Conservation (phyloP, 2,113 vertebrate genomes). For the Melanostigma gelatinosum region DNA sequence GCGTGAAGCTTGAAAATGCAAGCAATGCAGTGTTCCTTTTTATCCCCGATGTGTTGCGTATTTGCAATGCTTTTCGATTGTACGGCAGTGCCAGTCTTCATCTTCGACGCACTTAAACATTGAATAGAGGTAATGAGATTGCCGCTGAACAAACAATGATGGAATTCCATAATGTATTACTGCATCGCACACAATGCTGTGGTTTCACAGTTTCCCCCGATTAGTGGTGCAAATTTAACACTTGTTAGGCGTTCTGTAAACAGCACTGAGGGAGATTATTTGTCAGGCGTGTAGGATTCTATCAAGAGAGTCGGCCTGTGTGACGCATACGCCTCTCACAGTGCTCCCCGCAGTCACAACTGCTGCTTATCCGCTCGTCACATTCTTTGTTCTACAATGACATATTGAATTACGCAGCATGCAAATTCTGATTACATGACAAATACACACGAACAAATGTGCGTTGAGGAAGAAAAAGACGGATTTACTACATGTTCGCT, state of each 20-base stretch:
- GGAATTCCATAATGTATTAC: conserved; percentile 75
- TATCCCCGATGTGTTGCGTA: neutral
- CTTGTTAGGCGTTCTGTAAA: conserved; percentile 76
- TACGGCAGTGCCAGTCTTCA: conserved; percentile 57
- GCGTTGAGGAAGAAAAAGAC: neutral
- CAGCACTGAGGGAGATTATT: conserved; percentile 62
- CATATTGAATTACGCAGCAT: conserved; percentile 25
- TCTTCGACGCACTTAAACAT: conserved; percentile 51
- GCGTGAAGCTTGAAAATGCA: conserved; percentile 64
- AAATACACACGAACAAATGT: conserved; percentile 3
- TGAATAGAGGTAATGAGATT: conserved; percentile 80
- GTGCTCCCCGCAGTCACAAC: conserved; percentile 8
- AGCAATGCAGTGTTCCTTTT: conserved; percentile 38
- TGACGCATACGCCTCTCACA: conserved; percentile 41
- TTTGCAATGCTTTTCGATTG: conserved; percentile 55
- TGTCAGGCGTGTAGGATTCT: conserved; percentile 57
- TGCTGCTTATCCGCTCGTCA: conserved; percentile 34
- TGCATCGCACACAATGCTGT: conserved; percentile 60
- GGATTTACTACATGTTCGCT: neutral
- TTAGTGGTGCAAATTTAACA: conserved; percentile 80
- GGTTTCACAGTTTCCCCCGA: conserved; percentile 71
- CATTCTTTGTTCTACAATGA: conserved; percentile 17
- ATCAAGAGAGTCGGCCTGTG: conserved; percentile 47
- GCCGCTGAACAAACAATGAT: conserved; percentile 70
- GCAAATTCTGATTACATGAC: conserved; percentile 22